Percentiles rank a stretch among this genome's conserved stretches.
These are phyloP conservation scores for Pegoplata infirma DNA, from an alignment of 2,888 invertebrate species.

Conservation along the genomic window DNA sequence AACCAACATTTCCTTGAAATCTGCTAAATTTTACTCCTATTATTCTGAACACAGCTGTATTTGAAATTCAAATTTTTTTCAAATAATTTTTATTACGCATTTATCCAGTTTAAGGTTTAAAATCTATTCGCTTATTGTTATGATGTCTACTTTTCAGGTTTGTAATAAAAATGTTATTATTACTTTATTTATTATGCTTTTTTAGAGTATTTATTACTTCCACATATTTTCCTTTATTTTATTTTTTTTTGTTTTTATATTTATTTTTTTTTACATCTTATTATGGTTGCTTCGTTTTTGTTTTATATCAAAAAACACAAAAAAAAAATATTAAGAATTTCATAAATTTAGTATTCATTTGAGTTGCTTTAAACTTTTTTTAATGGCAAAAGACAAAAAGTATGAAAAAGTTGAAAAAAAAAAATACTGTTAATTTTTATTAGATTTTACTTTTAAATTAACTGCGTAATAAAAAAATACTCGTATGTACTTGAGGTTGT, in stretches of 20 bases:
- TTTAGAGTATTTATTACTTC: conserved; percentile 72
- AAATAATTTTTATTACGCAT: no score
- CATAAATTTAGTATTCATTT: neutral
- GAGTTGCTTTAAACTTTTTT: neutral
- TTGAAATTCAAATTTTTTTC: no score
- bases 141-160: conserved; percentile 27
- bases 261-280: no score
- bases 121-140: conserved; percentile 21
- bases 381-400: conserved; percentile 11
- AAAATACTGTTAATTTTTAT: no score
- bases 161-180: conserved; percentile 74
- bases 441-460: neutral
- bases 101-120: conserved; percentile 4
- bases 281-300: neutral
- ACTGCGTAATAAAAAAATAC: conserved; percentile 2
- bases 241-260: neutral
- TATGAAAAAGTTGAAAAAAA: neutral
- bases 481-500: no score
- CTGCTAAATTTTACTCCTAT: no score
- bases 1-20: no score
- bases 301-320: neutral
- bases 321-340: neutral
- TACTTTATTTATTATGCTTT: conserved; percentile 75
- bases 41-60: no score
- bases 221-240: conserved; percentile 67